phyloP scores from a whole-genome alignment of 2,888 invertebrate genomes.

The Caenorhabditis japonica region DNA sequence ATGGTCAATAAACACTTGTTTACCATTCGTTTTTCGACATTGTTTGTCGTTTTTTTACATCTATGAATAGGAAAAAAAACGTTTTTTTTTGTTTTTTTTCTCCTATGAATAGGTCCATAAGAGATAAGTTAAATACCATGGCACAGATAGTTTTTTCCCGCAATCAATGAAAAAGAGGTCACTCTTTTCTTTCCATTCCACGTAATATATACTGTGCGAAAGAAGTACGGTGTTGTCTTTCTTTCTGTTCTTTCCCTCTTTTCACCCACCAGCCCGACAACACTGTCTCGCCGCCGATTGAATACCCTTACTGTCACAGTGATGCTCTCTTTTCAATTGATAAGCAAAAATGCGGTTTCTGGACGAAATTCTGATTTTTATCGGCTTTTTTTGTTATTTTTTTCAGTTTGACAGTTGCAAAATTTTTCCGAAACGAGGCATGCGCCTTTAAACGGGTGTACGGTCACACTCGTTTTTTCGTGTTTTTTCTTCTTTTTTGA shows the following conservation, averaged over 20 bases:
- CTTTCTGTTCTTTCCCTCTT: conserved; percentile 1
- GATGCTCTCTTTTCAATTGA: conserved; percentile 11
- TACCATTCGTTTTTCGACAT: too few relatives aligned
- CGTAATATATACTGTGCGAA: not conserved
- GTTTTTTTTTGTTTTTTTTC: too few relatives aligned
- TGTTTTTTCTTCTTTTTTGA: not conserved
- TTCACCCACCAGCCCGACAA: not conserved
- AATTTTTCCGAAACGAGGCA: not conserved
- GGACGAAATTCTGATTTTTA: too few relatives aligned
- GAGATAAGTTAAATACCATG: too few relatives aligned
- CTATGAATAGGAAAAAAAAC: too few relatives aligned
- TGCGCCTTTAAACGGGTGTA: conserved; percentile 19
- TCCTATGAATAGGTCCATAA: too few relatives aligned
- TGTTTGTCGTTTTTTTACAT: too few relatives aligned
- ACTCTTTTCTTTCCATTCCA: conserved; percentile 7
- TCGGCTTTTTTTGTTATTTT: not conserved
- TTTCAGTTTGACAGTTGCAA: not conserved
- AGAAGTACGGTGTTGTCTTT: conserved; percentile 9
- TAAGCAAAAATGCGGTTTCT: not conserved
- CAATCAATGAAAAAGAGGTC: conserved; percentile 44
- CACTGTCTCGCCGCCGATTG: not conserved
- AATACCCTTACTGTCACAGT: not conserved
- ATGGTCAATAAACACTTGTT: too few relatives aligned
- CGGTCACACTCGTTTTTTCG: not conserved
- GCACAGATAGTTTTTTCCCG: too few relatives aligned